Evolutionary conservation across 2,797 vertebrate genomes (phyloP), one percentile per base, ranked within the genome.

Genomic region (Spea hammondii): DNA sequence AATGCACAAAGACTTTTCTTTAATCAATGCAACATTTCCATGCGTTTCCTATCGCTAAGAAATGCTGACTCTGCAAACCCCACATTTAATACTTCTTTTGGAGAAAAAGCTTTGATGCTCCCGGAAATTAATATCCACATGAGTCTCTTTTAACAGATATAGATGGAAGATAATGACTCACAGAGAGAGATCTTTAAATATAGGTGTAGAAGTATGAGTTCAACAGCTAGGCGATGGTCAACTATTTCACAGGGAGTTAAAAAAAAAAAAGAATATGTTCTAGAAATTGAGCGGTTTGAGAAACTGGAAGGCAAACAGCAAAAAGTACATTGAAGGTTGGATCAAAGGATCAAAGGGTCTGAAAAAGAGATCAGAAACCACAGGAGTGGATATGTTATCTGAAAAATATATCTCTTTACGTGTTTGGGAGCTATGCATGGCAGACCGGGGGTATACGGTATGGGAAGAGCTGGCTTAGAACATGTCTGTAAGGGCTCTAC

Each of bases 41-140:
- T 12, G 10, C 66, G 55, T 12, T 70, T 50, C 54, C 13, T 48
- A 49, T 71, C 65, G 57, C 79, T 59, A 55, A 65, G 69, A 70
- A 69, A 17, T 60, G 72, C 65, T 69, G 78, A 79, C 57, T 5
- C 66, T 14, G 54, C 77, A 79, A 66, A 73, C 72, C 71, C 57
- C 53, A 72, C 32, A 79, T 54, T 44, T 50, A 74, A 62, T 47
- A 48, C 51, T 74, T 59, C 71, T 69, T 79, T 70, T 72, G 70
- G 64, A 66, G 62, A 68, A 17, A 6, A 45, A 8, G 12, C 71
- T 79, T 69, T 79, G 77, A 79, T 60, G 70, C 10, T 46, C 59
- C 65, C 49, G 62, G 13, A 45, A 68, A 62, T 79, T 60, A 62
- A 62, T 62, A 62, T 62, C 59, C 59, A 17, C 32, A 17, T 32